Evolutionary conservation across 2,888 invertebrate genomes (phyloP), one percentile per base, ranked within the genome.

Genomic region (Drosophila flavopinicola): DNA sequence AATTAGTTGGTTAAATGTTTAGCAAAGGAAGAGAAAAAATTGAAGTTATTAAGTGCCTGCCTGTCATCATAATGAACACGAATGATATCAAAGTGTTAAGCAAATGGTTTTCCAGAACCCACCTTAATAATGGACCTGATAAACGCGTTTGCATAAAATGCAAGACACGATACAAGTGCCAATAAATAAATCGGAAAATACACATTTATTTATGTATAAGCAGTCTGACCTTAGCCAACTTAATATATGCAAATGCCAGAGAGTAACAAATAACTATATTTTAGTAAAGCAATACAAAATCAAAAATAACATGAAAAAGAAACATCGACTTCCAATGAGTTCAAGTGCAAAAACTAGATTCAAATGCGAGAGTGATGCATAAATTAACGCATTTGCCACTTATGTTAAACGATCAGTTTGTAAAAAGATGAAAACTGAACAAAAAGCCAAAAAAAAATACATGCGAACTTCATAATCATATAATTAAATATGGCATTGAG

Each of bases 221-320:
- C 9, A 3, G 9, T 11, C 17, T 48, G 48, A 48, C 48, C 48
- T 38, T 48, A 38, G 38, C 17, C 24, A 37, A 38, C 37, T 15
- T 30, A 11, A 41, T 38, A 9, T 33, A 38, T 48, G 38, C 38
- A 48, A 48, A 48, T 48, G 38, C 11, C 48, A 25, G 38, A 25
- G 17, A 29, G 17, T 29, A 11, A 47, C n/a, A 29, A 37, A 37
- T 17, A 20, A 20, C 2, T 20, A 20, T 4, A 20, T 20, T 37
- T 1, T 10, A 35, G 5, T 10, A 15, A 39, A 39, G 13, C 24
- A 10, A 15, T 7, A 33, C 9, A 9, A 9, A 15, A 33, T 5
- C 1, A 10, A 10, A 13, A 30, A 20, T 17, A 30, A 17, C n/a
- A 20, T 38, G 11, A 30, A 10, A 3, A 9, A 29, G 10, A 35